These are phyloP conservation scores for Aphis craccivora DNA, from an alignment of 1,140 invertebrate genomes.

Conservation along the genomic window DNA sequence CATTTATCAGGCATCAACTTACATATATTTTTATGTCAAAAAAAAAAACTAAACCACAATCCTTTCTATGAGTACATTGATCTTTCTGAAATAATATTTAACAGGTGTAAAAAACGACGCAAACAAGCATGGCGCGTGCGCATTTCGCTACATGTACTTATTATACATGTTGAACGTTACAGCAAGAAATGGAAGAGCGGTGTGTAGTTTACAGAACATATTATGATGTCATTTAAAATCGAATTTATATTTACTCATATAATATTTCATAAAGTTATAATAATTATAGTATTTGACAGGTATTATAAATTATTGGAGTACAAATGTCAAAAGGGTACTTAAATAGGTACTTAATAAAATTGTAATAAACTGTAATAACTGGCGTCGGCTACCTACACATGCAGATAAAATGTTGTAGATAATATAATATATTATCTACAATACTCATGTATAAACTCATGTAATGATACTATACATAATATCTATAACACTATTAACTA, in stretches of 20 bases:
- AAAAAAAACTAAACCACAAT: background rate
- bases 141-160: background rate
- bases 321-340: too few species aligned
- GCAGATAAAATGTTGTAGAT: background rate
- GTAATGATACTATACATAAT: background rate
- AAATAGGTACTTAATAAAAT: background rate
- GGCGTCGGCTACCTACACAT: too few species aligned
- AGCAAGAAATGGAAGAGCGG: too few species aligned
- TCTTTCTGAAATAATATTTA: background rate
- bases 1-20: too few species aligned
- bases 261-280: background rate
- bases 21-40: background rate
- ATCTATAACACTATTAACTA: too few species aligned
- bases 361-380: background rate
- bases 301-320: background rate
- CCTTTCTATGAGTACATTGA: background rate
- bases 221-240: background rate
- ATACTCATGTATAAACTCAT: background rate
- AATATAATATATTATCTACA: background rate
- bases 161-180: background rate
- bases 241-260: background rate
- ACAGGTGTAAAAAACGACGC: too few species aligned
- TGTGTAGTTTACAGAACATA: too few species aligned
- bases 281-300: background rate
- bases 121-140: background rate